Evolutionary conservation across 2,888 invertebrate species (phyloP), one percentile per base, ranked within the genome.

Genomic region (Eupithecia dodoneata): DNA sequence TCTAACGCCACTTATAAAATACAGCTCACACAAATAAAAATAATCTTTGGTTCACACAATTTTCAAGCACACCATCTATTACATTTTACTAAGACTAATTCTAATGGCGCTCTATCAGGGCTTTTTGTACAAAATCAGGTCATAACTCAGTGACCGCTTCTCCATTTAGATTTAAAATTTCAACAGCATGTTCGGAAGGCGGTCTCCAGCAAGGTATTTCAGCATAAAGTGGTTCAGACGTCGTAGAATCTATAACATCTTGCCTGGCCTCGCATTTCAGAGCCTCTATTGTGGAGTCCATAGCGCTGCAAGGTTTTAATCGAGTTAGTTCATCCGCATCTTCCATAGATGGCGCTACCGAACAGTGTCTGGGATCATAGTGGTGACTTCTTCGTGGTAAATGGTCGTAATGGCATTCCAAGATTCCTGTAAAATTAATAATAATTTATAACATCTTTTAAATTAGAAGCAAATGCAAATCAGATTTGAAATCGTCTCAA

Each of bases 401-500:
- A 87, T 96, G 96, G 83, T 97, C 97, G 86, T 97, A 97, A 83
- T 96, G 96, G 81, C 96, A 96, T 85, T 96, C 96, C 83, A 96
- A 87, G 82, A 96, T 93, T 85, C 95, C 96, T 91, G 80, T 41
- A 86, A 87, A 78, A 7, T 15, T 2, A 55, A 18, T 7, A 44
- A 44, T 6, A 18, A 59, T 7, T 2, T 3, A 7, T 55, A 7
- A 55, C 15, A 52, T 52, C 52, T 15, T 15, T 52, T n/a, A n/a
- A 18, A 55, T 55, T 18, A 55, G 1, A 55, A n/a, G 7, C n/a
- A 9, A n/a, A 30, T 30, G 30, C 30, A 30, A 30, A 30, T 30
- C 30, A 30, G 30, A 30, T 30, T 30, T 30, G 30, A 30, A 30
- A 30, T 30, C 30, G 30, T 30, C 30, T 30, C 30, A 30, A 30